Base-by-base conservation (phyloP, 2,888 invertebrate species). In the Drosophila mimica region DNA sequence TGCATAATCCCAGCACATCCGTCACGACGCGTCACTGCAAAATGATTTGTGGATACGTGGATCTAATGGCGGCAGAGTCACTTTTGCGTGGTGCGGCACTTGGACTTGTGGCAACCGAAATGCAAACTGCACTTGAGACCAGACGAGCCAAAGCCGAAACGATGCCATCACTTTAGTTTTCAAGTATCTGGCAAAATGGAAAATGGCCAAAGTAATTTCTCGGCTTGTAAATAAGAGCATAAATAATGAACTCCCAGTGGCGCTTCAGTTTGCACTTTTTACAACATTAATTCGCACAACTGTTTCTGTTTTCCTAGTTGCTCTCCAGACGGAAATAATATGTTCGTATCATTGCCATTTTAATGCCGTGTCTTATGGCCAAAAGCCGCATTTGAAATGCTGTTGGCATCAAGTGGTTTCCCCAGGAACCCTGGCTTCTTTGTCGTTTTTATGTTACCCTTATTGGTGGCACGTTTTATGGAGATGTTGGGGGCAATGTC, bases 11-110 rank as follows among this genome's bases (percentile, higher is more conserved):
- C 88, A 70, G 38, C n/a, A 71, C 56, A 76, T 58, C 53, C 66
- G 63, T 67, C 36, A 20, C 60, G n/a, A 40, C 54, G 17, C 38
- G 38, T 40, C 31, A 60, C 79, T 52, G 80, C 89, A 79, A 87
- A 90, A 90, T 87, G 86, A 87, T 90, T 87, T 87, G 89, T 90
- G 60, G 84, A 84, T 77, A 84, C 76, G 87, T 90, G 60, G 77
- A 79, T 77, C 75, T 75, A 83, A 86, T 81, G 72, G 76, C 51
- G 74, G 61, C 64, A 71, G 64, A 81, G 83, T 71, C 67, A 65
- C 66, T 61, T 70, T 36, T 56, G 62, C 49, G 76, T 76, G 67
- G 61, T 72, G 62, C 52, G 65, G 62, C 70, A 73, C 63, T 59
- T 58, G 20, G 64, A 64, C 67, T 70, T 56, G 77, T 65, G 70